A percentile compares a stretch with the other conserved stretches of the same genome.
These are phyloP conservation scores for Tetragonula clypearis DNA, from an alignment of 1,140 invertebrate genomes.

Conservation along the genomic window DNA sequence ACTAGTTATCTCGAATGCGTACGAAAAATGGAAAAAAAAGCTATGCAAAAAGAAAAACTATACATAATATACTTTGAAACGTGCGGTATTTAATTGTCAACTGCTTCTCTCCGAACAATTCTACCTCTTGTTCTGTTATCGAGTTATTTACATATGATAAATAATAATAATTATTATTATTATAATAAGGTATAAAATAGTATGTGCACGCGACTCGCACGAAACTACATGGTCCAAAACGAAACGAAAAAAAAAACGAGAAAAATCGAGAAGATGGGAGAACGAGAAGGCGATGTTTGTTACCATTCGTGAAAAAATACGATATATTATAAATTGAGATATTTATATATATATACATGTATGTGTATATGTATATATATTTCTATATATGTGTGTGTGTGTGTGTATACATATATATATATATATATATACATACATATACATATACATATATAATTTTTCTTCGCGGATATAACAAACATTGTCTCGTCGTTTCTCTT, in stretches of 20 bases:
- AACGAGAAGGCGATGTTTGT: slow-evolving; percentile 25
- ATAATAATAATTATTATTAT: slow-evolving; percentile 2
- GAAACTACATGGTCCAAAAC: slow-evolving; percentile 45
- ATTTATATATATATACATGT: neutral
- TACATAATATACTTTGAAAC: no score
- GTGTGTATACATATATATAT: neutral
- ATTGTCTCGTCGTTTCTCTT: no score
- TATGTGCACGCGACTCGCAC: slow-evolving; percentile 40
- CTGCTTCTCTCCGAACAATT: slow-evolving; percentile 45
- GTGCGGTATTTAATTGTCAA: slow-evolving; percentile 24
- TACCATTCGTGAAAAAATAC: slow-evolving; percentile 36
- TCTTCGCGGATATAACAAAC: no score
- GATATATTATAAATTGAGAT: slow-evolving; percentile 33
- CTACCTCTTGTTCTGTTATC: slow-evolving; percentile 50
- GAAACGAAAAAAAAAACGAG: neutral
- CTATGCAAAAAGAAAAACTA: neutral
- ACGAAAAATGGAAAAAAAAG: neutral
- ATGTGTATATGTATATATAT: no score
- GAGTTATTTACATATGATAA: slow-evolving; percentile 39
- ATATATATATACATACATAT: neutral
- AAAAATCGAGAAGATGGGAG: neutral
- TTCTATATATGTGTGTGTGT: no score
- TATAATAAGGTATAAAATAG: neutral
- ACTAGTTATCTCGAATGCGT: neutral
- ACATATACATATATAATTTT: no score